Evolutionary conservation across 2,888 invertebrate genomes (phyloP).

Genomic region (Drosophila diplacantha): DNA sequence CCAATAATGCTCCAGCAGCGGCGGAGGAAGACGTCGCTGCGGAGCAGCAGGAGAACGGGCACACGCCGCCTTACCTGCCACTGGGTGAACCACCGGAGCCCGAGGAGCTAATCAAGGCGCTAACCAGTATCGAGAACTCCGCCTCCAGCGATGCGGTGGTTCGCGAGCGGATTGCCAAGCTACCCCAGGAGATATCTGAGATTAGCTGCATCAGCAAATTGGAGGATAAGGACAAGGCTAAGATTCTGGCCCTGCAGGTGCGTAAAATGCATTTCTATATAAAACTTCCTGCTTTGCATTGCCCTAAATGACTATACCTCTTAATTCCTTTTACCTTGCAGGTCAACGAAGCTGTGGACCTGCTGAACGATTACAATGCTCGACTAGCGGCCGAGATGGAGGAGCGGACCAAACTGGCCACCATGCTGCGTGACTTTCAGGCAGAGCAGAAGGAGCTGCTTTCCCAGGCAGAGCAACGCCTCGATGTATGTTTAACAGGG

Average conservation of each 20-base stretch:
- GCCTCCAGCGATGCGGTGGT: conserved; percentile 96
- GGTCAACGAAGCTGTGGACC: conserved; percentile 88
- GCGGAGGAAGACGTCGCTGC: conserved; percentile 25
- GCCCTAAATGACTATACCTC: not conserved
- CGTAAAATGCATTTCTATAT: not conserved
- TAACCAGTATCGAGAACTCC: conserved; percentile 93
- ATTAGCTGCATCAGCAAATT: conserved; percentile 90
- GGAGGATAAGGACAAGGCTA: conserved; percentile 89
- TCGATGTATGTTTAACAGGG: conserved; percentile 82
- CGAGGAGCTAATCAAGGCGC: conserved; percentile 91
- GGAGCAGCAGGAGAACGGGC: conserved; percentile 81
- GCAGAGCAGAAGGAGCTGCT: conserved; percentile 91
- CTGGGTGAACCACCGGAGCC: conserved; percentile 93
- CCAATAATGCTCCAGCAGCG: conserved; percentile 8
- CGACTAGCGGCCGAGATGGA: conserved; percentile 92
- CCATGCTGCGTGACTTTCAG: conserved; percentile 92
- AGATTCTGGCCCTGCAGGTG: conserved; percentile 88
- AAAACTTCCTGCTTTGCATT: not conserved
- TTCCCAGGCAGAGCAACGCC: conserved; percentile 89
- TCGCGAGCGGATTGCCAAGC: conserved; percentile 93
- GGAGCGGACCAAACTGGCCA: conserved; percentile 89
- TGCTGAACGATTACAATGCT: conserved; percentile 93
- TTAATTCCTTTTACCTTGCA: conserved; percentile 29
- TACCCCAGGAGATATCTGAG: conserved; percentile 97
- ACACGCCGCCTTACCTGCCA: conserved; percentile 88